Percentiles rank a stretch among this genome's conserved stretches.
These are phyloP conservation scores for Acanthococcus lagerstroemiae DNA, from an alignment of 2,888 invertebrate species.

Conservation along the genomic window DNA sequence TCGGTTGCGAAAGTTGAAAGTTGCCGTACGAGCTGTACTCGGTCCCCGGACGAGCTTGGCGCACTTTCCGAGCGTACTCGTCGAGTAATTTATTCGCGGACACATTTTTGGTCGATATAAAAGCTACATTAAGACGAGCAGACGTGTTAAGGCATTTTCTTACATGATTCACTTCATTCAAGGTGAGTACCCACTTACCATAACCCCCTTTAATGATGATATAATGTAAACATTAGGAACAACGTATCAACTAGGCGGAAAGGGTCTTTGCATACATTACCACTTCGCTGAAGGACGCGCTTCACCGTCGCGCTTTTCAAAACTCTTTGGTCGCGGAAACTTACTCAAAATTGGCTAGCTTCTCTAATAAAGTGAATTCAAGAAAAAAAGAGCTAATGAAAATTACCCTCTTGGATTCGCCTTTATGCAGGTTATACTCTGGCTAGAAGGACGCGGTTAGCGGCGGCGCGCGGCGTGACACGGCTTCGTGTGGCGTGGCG, in stretches of 20 bases:
- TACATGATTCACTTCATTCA: conserved; percentile 13
- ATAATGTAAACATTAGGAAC: conserved; percentile 21
- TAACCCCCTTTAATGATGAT: conserved; percentile 20
- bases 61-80: too few relatives aligned
- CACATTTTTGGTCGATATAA: neutral
- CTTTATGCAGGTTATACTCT: neutral
- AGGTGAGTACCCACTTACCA: neutral
- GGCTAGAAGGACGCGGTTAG: too few relatives aligned
- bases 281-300: neutral
- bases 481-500: too few relatives aligned
- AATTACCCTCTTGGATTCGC: neutral
- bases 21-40: too few relatives aligned
- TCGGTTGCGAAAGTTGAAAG: too few relatives aligned
- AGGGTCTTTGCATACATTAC: neutral
- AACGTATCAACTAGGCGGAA: neutral
- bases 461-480: too few relatives aligned
- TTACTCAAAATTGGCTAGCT: neutral
- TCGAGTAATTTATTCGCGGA: neutral
- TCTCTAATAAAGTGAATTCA: neutral
- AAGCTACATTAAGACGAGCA: neutral
- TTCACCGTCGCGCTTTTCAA: neutral
- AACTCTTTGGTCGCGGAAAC: neutral
- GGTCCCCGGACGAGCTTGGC: too few relatives aligned
- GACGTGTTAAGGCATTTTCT: conserved; percentile 24
- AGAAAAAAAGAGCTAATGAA: neutral